Percentiles rank a stretch among this genome's conserved stretches.
These are phyloP conservation scores for Papilio dardanus DNA, from an alignment of 1,140 invertebrate species.

Conservation along the genomic window DNA sequence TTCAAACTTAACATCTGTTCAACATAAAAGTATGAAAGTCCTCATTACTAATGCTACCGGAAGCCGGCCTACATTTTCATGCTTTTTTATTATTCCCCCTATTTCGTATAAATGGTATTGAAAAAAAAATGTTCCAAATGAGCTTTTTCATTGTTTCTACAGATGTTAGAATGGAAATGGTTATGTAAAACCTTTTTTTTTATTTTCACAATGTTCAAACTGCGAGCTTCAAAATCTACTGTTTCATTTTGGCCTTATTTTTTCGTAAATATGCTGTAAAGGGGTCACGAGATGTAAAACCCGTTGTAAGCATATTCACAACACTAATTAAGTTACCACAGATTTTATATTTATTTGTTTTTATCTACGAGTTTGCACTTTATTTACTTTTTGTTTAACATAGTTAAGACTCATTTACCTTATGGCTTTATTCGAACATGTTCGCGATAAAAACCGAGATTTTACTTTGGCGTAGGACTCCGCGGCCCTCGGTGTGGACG, in stretches of 20 bases:
- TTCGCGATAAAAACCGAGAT: no score
- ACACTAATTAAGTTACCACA: not conserved
- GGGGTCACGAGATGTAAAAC: not conserved
- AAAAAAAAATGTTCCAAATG: slow-evolving; percentile 21
- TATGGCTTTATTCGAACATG: no score
- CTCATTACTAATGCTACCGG: not conserved
- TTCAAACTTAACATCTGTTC: not conserved
- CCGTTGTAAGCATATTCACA: not conserved
- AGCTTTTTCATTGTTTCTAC: slow-evolving; percentile 21
- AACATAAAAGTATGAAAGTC: slow-evolving; percentile 8
- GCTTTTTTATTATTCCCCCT: slow-evolving; percentile 1
- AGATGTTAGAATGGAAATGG: slow-evolving; percentile 11
- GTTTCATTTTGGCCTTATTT: not conserved
- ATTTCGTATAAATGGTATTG: slow-evolving; percentile 20
- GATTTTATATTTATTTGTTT: not conserved
- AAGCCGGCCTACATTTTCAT: not conserved
- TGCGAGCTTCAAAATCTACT: not conserved
- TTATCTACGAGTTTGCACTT: not conserved
- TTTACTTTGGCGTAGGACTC: no score
- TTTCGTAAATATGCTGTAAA: not conserved
- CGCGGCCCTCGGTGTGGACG: no score
- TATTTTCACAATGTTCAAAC: not conserved
- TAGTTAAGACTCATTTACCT: no score
- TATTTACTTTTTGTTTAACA: no score
- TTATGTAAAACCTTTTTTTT: slow-evolving; percentile 14